A percentile compares a stretch with the other conserved stretches of the same genome.
These are phyloP conservation scores for Lophotriccus pileatus DNA, from an alignment of 2,797 vertebrate species.

Conservation along the genomic window DNA sequence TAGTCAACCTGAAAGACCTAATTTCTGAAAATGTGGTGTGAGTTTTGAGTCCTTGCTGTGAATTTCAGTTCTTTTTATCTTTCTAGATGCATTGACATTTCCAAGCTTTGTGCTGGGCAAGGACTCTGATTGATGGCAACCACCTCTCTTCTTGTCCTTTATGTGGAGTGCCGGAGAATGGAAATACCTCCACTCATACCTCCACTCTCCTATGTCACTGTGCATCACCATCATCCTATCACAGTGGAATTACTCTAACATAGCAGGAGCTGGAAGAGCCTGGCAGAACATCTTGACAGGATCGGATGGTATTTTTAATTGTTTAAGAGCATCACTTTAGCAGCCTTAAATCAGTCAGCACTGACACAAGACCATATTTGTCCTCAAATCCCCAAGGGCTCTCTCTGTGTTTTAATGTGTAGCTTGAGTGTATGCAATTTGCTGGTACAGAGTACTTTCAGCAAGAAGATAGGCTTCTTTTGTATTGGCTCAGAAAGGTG, in stretches of 20 bases:
- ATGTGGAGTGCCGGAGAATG: neutral
- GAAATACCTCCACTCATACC: neutral
- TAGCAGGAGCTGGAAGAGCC: neutral
- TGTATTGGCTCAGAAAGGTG: neutral
- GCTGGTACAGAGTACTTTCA: neutral
- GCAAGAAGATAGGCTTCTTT: neutral
- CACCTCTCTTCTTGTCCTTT: neutral
- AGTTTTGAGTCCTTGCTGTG: neutral
- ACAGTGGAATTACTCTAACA: neutral
- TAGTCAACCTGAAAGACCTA: neutral
- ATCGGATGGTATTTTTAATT: neutral
- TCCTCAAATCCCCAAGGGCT: neutral
- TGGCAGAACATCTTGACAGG: neutral
- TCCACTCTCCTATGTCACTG: neutral
- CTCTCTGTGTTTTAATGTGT: neutral
- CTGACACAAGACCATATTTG: neutral
- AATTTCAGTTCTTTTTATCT: neutral
- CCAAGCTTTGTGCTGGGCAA: neutral
- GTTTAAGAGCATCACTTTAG: neutral
- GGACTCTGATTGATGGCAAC: neutral
- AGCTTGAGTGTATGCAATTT: neutral
- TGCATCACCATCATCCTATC: neutral
- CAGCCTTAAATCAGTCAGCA: neutral
- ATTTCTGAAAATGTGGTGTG: fast-evolving
- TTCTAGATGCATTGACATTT: neutral